A percentile compares a stretch with the other conserved stretches of the same genome.
Conservation (phyloP, 1,140 invertebrate species). For the Caerostris extrusa region DNA sequence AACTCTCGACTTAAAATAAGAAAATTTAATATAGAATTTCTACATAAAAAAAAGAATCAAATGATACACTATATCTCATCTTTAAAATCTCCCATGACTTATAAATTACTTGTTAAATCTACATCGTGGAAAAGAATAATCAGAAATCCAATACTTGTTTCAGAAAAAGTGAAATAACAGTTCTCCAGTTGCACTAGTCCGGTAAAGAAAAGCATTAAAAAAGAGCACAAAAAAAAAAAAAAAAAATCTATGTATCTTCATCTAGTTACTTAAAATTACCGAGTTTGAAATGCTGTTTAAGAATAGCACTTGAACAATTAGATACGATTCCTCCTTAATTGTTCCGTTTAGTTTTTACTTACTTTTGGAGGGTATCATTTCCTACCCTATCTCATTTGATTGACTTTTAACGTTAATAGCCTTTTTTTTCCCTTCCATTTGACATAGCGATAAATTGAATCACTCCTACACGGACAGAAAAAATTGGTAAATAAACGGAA, state of each 20-base stretch:
- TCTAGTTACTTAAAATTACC: conserved; percentile 18
- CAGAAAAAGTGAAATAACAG: too few species aligned
- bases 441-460: conserved; percentile 55
- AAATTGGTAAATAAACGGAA: conserved; percentile 40
- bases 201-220: not conserved
- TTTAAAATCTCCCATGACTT: too few species aligned
- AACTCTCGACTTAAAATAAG: too few species aligned
- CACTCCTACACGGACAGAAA: not conserved
- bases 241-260: not conserved
- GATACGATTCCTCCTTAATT: conserved; percentile 7
- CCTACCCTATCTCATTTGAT: not conserved
- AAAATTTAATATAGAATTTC: too few species aligned
- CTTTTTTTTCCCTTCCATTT: conserved; percentile 46
- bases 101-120: too few species aligned
- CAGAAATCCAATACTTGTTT: too few species aligned
- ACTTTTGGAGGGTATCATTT: conserved; percentile 26
- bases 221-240: not conserved
- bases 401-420: conserved; percentile 45
- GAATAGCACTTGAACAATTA: conserved; percentile 36
- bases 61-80: too few species aligned
- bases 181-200: not conserved
- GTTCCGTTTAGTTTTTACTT: conserved; percentile 22
- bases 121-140: too few species aligned
- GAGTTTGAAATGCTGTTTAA: conserved; percentile 25
- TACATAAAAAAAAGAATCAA: too few species aligned